phyloP scores from a whole-genome alignment of 2,113 vertebrate genomes.

The Axis porcinus region DNA sequence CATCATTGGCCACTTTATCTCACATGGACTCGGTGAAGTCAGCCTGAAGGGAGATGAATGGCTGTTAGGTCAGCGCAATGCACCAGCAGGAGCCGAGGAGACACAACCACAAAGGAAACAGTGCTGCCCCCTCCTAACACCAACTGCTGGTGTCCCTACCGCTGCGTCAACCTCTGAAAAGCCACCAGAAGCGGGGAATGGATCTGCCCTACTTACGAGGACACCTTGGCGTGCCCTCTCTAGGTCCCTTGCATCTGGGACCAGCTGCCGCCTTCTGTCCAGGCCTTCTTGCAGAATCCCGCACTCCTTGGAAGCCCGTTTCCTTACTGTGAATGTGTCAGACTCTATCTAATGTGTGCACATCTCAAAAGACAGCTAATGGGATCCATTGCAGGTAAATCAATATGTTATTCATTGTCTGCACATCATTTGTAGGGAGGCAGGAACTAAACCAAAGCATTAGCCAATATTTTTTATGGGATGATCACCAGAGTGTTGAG shows the following conservation, averaged over 20 bases:
- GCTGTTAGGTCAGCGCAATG: accelerated
- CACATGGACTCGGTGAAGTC: accelerated
- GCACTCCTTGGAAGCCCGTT: not conserved
- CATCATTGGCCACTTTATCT: not conserved
- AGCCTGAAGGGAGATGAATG: not conserved
- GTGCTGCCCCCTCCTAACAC: not conserved
- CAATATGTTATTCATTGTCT: not conserved
- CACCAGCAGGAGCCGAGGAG: not conserved
- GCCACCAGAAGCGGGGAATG: not conserved
- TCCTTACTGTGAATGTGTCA: not conserved
- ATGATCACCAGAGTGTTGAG: not conserved
- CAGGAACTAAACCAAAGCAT: not conserved
- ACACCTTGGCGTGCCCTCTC: not conserved
- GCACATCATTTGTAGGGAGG: not conserved
- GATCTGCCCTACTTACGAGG: accelerated
- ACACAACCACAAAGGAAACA: accelerated
- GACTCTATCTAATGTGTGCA: not conserved
- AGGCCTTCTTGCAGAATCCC: not conserved
- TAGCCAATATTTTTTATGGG: not conserved
- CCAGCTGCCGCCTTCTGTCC: not conserved
- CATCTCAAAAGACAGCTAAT: not conserved
- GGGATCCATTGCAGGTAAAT: not conserved
- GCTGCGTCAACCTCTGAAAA: not conserved
- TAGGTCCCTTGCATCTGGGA: accelerated
- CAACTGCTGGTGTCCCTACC: not conserved